phyloP scores from a whole-genome alignment of 1,140 invertebrate species.

The Drosophila sechellia region DNA sequence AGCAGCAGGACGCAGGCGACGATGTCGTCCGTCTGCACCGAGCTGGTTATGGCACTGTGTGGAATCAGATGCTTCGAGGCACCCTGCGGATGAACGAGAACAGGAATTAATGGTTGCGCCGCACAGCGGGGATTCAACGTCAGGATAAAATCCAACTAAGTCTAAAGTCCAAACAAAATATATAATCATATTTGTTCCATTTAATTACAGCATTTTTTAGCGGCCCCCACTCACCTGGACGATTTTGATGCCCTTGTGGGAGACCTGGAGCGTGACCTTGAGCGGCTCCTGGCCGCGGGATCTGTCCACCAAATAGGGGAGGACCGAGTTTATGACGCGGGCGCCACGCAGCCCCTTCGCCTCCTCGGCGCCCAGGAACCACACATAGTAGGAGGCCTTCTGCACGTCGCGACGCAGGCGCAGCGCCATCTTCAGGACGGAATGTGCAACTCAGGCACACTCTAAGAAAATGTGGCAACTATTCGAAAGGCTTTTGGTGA shows the following conservation, averaged over 20 bases:
- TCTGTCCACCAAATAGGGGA: slow-evolving; percentile 92
- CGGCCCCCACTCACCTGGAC: slow-evolving; percentile 87
- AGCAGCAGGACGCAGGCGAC: slow-evolving; percentile 95
- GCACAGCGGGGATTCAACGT: not conserved
- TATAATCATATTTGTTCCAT: no score
- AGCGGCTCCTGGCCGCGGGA: slow-evolving; percentile 95
- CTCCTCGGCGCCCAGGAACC: slow-evolving; percentile 98
- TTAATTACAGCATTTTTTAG: no score
- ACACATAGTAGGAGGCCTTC: slow-evolving; percentile 98
- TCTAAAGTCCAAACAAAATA: not conserved
- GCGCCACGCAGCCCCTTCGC: slow-evolving; percentile 93
- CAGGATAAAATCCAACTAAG: not conserved
- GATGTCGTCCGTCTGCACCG: slow-evolving; percentile 93
- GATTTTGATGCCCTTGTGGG: slow-evolving; percentile 96
- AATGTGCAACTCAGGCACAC: slow-evolving; percentile 22
- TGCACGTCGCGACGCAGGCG: slow-evolving; percentile 94
- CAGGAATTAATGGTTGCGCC: not conserved
- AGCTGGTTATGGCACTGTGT: slow-evolving; percentile 95
- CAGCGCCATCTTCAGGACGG: slow-evolving; percentile 86
- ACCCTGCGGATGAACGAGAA: slow-evolving; percentile 82
- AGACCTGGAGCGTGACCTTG: slow-evolving; percentile 95
- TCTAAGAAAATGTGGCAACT: slow-evolving; percentile 23
- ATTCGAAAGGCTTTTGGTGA: not conserved
- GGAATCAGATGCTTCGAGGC: slow-evolving; percentile 97
- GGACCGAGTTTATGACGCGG: slow-evolving; percentile 92